Conservation (phyloP, 2,888 invertebrate species). For the Phortica okadai region DNA sequence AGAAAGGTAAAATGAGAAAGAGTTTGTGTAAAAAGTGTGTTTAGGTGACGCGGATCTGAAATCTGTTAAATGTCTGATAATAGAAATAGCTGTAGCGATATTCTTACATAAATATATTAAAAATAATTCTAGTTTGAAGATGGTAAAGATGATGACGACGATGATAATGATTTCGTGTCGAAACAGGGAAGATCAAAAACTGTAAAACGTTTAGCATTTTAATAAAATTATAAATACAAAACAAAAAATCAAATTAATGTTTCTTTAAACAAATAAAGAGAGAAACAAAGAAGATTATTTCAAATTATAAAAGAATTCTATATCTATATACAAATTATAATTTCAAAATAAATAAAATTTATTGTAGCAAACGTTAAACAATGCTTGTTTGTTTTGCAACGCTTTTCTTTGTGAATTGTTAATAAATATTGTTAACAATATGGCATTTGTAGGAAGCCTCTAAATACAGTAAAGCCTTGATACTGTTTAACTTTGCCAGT, state of each 20-base stretch:
- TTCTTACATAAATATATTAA: conserved; percentile 4
- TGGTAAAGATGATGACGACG: neutral
- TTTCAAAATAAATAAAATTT: conserved; percentile 71
- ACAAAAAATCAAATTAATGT: conserved; percentile 17
- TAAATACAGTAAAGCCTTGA: no score
- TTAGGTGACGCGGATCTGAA: conserved; percentile 16
- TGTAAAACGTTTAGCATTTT: neutral
- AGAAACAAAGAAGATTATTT: conserved; percentile 36
- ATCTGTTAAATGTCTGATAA: conserved; percentile 30
- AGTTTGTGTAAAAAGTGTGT: conserved; percentile 29
- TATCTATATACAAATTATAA: conserved; percentile 52
- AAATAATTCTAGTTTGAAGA: neutral
- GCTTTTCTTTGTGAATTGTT: neutral
- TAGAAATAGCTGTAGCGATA: conserved; percentile 17
- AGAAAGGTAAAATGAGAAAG: conserved; percentile 20
- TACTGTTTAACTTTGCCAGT: no score
- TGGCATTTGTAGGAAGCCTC: no score
- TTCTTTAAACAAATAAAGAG: neutral
- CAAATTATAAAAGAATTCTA: conserved; percentile 7
- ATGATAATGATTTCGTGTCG: conserved; percentile 35
- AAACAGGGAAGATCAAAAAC: conserved; percentile 50
- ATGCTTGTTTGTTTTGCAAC: neutral
- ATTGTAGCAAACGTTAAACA: conserved; percentile 68
- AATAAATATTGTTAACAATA: no score
- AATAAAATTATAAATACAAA: conserved; percentile 42